Evolutionary conservation across 2,797 vertebrate genomes (phyloP).

Genomic region (Micropoecilia bifurca): DNA sequence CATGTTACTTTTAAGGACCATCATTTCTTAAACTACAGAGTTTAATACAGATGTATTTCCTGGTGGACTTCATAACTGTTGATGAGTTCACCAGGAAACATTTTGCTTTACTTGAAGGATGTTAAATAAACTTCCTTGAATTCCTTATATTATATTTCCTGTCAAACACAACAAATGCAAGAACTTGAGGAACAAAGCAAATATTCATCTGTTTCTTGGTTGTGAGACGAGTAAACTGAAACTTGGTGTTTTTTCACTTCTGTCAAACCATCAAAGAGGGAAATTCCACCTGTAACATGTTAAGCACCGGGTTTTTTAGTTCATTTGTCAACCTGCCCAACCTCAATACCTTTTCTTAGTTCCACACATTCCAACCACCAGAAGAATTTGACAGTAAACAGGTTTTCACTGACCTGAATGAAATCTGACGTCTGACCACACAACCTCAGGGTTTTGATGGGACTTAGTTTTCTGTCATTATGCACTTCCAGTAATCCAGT

Average conservation of each 20-base stretch:
- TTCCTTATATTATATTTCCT: not conserved
- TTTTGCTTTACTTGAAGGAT: not conserved
- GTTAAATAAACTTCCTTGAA: not conserved
- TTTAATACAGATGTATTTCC: not conserved
- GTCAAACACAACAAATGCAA: not conserved
- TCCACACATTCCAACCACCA: not conserved
- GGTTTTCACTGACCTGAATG: not conserved
- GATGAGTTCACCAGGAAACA: not conserved
- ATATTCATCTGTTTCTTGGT: not conserved
- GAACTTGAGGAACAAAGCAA: not conserved
- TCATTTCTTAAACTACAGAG: not conserved
- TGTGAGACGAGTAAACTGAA: slow-evolving; percentile 18
- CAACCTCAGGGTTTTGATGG: not conserved
- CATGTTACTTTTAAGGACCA: no score
- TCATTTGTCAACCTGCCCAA: slow-evolving; percentile 16
- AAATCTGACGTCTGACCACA: not conserved
- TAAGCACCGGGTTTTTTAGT: slow-evolving; percentile 6
- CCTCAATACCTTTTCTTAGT: slow-evolving; percentile 26
- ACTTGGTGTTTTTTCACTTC: slow-evolving; percentile 19
- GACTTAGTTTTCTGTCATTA: not conserved
- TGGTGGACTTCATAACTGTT: not conserved
- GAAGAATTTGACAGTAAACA: not conserved
- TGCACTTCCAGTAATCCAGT: not conserved
- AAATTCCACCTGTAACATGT: slow-evolving; percentile 18
- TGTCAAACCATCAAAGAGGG: slow-evolving; percentile 25